Evolutionary conservation across 2,113 vertebrate species (phyloP), one percentile per base, ranked within the genome.

Genomic region (Lophochroa leadbeateri): DNA sequence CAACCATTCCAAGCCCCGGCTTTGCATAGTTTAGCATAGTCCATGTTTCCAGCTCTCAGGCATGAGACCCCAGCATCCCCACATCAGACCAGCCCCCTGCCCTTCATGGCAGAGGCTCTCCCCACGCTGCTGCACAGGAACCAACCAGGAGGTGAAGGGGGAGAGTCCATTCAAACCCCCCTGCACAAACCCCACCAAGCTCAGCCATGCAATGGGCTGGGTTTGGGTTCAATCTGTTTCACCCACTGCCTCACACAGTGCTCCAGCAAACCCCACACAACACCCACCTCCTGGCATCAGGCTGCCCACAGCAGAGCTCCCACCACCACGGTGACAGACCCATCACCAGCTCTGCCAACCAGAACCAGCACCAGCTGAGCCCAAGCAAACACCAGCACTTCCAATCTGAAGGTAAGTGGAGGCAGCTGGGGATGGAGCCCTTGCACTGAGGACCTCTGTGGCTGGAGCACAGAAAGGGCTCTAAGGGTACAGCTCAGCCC

Each of bases 51-150:
- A 63, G 41, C n/a, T 9, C 27, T 2, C 7, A 9, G 1, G n/a
- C 1, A 0, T 0, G 33, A 61, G 25, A 11, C 37, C 53, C 23
- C 28, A 4, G 2, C 28, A 27, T 5, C 10, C 49, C 44, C 55
- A 23, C 55, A 7, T n/a, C 57, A 35, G 10, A 58, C 33, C 57
- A 15, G 57, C 21, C 57, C 52, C 57, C 57, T 58, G 57, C 21
- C 33, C 33, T n/a, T 58, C 55, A 16, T 24, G 3, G 47, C 46
- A 2, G 52, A 2, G 43, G 18, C 35, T 46, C 50, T 24, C 11
- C 44, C 74, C 25, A 1, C 9, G 0, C 1, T 1, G 13, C 55
- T 5, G 21, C 11, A 3, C 9, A 0, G 49, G 25, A 0, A 11
- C 4, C 4, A 9, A 1, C 27, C 28, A 3, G 60, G 17, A 27